A percentile compares a stretch with the other conserved stretches of the same genome.
phyloP scores from a whole-genome alignment of 2,113 vertebrate genomes.

The Cyanoramphus novaezelandiae region DNA sequence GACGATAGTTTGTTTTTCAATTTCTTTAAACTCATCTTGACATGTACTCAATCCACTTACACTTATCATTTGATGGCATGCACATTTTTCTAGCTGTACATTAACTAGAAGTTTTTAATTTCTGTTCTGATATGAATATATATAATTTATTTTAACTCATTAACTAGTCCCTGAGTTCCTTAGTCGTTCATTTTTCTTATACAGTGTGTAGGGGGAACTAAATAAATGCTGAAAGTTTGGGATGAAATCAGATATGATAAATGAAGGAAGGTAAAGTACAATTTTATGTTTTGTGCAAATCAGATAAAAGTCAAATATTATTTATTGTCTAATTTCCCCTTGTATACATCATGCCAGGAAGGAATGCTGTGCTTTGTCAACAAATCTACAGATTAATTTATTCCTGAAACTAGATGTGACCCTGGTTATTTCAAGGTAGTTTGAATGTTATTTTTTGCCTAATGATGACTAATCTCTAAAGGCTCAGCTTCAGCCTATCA shows the following conservation, averaged over 20 bases:
- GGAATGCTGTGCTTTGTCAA: conserved; percentile 11
- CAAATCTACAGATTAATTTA: conserved; percentile 38
- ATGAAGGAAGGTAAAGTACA: conserved; percentile 17
- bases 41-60: not conserved
- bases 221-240: not conserved
- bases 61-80: not conserved
- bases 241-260: conserved; percentile 25
- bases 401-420: not conserved
- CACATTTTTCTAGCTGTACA: not conserved
- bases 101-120: not conserved
- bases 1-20: not conserved
- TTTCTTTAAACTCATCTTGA: not conserved
- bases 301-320: conserved; percentile 45
- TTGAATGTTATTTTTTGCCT: not conserved
- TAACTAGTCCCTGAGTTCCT: not conserved
- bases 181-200: not conserved
- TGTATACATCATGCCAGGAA: not conserved
- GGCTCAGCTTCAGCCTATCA: not conserved
- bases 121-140: not conserved
- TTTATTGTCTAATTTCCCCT: conserved; percentile 47
- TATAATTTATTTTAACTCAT: not conserved
- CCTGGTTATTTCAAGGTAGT: not conserved
- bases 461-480: not conserved
- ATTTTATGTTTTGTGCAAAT: conserved; percentile 21
- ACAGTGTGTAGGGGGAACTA: not conserved